Percentiles rank a stretch among this genome's conserved stretches.
phyloP scores from a whole-genome alignment of 2,888 invertebrate species.

The Vesta saturnalis region DNA sequence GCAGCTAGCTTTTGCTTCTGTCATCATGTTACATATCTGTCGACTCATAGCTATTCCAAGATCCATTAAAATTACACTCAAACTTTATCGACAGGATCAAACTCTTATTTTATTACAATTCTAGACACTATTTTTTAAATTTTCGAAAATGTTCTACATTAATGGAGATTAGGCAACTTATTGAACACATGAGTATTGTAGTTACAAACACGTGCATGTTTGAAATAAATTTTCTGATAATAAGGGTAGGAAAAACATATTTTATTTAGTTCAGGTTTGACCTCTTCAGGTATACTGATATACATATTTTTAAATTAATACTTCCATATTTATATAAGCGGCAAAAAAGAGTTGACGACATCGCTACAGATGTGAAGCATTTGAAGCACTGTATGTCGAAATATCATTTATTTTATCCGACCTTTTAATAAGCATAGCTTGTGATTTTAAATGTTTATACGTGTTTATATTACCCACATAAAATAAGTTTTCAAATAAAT shows the following conservation, averaged over 20 bases:
- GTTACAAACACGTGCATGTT: neutral
- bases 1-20: conserved; percentile 35
- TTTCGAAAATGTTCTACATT: neutral
- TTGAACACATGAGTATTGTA: too few species aligned
- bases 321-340: neutral
- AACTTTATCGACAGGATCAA: conserved; percentile 24
- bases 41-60: conserved; percentile 35
- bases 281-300: conserved; percentile 1
- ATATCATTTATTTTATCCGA: neutral
- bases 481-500: neutral
- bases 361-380: neutral
- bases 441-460: conserved; percentile 7
- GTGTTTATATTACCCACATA: neutral
- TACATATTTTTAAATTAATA: neutral
- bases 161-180: neutral
- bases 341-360: neutral
- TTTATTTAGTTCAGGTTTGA: too few species aligned
- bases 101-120: neutral
- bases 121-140: neutral
- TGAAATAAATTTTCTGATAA: too few species aligned
- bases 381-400: neutral
- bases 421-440: neutral
- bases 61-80: conserved; percentile 34
- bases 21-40: conserved; percentile 45
- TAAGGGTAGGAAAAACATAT: too few species aligned